Evolutionary conservation across 1,140 invertebrate species (phyloP), one percentile per base, ranked within the genome.

Genomic region (Hypsibius dujardini): DNA sequence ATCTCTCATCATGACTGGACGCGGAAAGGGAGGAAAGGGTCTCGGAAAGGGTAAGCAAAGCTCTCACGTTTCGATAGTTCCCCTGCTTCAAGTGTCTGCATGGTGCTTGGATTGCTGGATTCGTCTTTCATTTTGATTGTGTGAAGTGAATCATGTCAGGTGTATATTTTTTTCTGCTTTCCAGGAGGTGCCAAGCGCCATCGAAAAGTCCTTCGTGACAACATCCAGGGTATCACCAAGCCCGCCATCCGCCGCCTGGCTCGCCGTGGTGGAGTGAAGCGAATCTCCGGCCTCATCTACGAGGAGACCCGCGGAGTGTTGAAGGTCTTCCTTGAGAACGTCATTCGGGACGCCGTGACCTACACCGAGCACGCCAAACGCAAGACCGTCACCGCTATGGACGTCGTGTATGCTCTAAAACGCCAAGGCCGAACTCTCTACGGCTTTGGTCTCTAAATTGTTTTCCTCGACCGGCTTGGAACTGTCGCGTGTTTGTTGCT

Each of bases 321-420:
- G n/a, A 89, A 88, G 78, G 85, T 88, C 0, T 90, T 90, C 78
- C 79, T 90, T 70, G 87, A 89, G 78, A 89, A 88, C 76, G 86
- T 90, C 0, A 90, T 90, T 76, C 82, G 87, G 71, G 88, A 89
- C 79, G 87, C 87, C 14, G 87, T 90, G 70, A 89, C 87, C n/a
- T 90, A 89, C 80, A 88, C 87, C 12, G 87, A 87, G 78, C 87
- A 89, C 78, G 87, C 87, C 74, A 89, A 89, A 80, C 81, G 88
- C 73, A 90, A 90, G 80, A 90, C 88, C 40, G 83, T 85, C 47
- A 90, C 88, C 7, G 88, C 88, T 70, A 90, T 90, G 88, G 88
- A 91, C 77, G 87, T 91, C 14, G 89, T 91, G 42, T 90, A 90
- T 76, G 88, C 88, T 46, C 79, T 90, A 74, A 91, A 91, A 79